A percentile compares a stretch with the other conserved stretches of the same genome.
These are phyloP conservation scores for Tapirus terrestris DNA, from an alignment of 2,113 vertebrate genomes.

Conservation along the genomic window DNA sequence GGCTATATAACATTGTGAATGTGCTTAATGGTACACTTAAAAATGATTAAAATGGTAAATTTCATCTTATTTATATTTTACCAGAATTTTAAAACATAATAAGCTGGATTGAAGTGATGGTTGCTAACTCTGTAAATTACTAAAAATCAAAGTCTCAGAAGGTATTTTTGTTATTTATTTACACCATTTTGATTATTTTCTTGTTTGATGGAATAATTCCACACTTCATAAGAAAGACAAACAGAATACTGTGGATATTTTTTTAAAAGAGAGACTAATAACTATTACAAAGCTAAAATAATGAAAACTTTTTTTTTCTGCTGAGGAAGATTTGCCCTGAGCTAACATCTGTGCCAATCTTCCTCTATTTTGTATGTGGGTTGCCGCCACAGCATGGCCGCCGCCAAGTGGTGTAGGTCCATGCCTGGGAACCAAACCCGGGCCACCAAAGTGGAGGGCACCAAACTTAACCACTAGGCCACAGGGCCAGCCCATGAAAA, in stretches of 20 bases:
- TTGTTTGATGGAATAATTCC: slow-evolving; percentile 11
- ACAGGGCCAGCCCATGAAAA: no score
- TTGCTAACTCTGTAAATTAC: neutral
- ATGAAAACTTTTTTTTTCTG: neutral
- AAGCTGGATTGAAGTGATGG: neutral
- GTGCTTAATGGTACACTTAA: neutral
- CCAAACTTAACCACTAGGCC: no score
- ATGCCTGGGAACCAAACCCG: no score
- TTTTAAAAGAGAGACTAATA: neutral
- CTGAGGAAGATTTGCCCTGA: no score
- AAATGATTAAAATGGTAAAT: neutral
- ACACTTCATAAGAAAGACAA: slow-evolving; percentile 14
- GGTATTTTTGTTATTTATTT: neutral
- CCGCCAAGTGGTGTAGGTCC: no score
- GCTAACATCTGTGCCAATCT: no score
- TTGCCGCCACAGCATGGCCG: no score
- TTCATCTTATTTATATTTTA: neutral
- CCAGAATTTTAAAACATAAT: neutral
- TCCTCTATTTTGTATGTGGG: no score
- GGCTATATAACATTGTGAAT: no score
- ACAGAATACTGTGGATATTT: neutral
- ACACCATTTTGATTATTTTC: neutral
- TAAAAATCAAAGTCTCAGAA: slow-evolving; percentile 1
- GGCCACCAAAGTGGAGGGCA: no score
- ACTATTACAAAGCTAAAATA: neutral